Percentiles rank a stretch among this genome's conserved stretches.
These are phyloP conservation scores for Hydropsyche tenuis DNA, from an alignment of 1,140 invertebrate genomes.

Conservation along the genomic window DNA sequence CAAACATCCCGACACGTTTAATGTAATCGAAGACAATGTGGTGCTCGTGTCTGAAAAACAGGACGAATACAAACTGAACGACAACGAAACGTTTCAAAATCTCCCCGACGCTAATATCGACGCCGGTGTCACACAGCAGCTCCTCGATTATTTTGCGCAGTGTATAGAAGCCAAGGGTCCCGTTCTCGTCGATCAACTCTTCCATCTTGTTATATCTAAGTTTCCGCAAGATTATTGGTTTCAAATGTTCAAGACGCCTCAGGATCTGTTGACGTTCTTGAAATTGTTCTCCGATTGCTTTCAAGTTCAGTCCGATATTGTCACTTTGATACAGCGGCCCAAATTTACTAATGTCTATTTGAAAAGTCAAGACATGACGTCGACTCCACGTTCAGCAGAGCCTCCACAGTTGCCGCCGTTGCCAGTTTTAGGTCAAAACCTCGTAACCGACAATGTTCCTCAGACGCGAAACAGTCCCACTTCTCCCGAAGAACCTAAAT, in stretches of 20 bases:
- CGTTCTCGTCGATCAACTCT: conserved; percentile 84
- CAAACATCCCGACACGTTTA: conserved; percentile 86
- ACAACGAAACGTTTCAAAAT: conserved; percentile 68
- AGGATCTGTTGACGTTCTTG: conserved; percentile 85
- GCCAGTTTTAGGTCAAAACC: conserved; percentile 6
- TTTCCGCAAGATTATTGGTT: conserved; percentile 80
- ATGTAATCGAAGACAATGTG: conserved; percentile 86
- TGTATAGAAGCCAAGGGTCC: conserved; percentile 80
- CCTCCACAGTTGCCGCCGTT: conserved; percentile 56
- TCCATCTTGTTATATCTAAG: conserved; percentile 78
- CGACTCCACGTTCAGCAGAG: conserved; percentile 53
- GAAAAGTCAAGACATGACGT: conserved; percentile 51
- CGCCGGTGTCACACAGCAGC: conserved; percentile 75
- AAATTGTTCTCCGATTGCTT: conserved; percentile 90
- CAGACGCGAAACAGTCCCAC: conserved; percentile 57
- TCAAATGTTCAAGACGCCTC: conserved; percentile 84
- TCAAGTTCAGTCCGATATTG: conserved; percentile 87
- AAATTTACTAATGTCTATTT: conserved; percentile 62
- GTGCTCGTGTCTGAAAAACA: conserved; percentile 67
- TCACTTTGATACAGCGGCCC: conserved; percentile 77
- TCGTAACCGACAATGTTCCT: conserved; percentile 52
- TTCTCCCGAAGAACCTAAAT: conserved; percentile 57
- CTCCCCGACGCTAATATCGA: conserved; percentile 80
- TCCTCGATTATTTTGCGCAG: conserved; percentile 80
- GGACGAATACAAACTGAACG: conserved; percentile 64